phyloP scores from a whole-genome alignment of 2,797 vertebrate species.

The Leptoclinus maculatus region DNA sequence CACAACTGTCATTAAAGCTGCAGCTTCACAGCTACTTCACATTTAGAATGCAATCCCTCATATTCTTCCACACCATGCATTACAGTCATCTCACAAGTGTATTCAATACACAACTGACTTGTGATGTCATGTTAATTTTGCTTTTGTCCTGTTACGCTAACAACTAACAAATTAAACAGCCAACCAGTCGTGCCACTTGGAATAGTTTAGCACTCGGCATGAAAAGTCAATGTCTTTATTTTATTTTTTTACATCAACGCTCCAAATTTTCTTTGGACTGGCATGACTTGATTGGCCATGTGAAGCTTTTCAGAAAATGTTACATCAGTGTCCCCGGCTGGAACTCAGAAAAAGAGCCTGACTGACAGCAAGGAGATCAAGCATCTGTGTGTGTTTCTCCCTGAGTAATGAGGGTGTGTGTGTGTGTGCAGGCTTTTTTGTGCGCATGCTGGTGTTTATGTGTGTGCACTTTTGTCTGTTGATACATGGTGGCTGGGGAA shows the following conservation, averaged over 20 bases:
- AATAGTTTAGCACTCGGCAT: conserved; percentile 5
- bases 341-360: conserved; percentile 58
- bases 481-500: neutral
- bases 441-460: neutral
- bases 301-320: conserved; percentile 40
- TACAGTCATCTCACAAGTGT: neutral
- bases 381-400: conserved; percentile 57
- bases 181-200: neutral
- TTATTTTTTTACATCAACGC: neutral
- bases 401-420: conserved; percentile 49
- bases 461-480: neutral
- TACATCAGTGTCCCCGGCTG: conserved; percentile 61
- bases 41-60: neutral
- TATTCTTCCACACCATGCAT: neutral
- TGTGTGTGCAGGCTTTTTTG: neutral
- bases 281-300: conserved; percentile 30
- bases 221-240: neutral
- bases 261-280: conserved; percentile 28
- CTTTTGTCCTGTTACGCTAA: neutral
- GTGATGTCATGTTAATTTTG: too few species aligned
- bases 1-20: neutral
- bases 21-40: neutral
- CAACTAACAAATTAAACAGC: neutral
- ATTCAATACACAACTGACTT: neutral
- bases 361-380: conserved; percentile 68